A percentile compares a stretch with the other conserved stretches of the same genome.
phyloP scores from a whole-genome alignment of 2,888 invertebrate species.

The Copidosoma aretas region DNA sequence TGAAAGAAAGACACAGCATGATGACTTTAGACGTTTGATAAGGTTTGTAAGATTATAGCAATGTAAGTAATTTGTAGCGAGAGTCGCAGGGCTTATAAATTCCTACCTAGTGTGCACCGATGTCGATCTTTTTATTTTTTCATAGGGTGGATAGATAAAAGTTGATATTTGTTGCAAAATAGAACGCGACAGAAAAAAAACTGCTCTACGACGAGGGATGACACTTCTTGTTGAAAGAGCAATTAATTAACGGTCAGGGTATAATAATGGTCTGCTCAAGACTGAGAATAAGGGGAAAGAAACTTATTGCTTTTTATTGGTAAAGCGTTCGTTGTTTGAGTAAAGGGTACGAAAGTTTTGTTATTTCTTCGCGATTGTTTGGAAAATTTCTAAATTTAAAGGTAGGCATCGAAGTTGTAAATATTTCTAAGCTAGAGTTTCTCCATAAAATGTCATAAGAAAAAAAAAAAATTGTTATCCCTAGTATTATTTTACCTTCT shows the following conservation, averaged over 20 bases:
- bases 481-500: conserved; percentile 37
- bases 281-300: not conserved
- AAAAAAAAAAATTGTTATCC: conserved; percentile 42
- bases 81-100: conserved; percentile 51
- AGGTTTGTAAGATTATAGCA: conserved; percentile 58
- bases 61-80: conserved; percentile 53
- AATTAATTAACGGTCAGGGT: conserved; percentile 15
- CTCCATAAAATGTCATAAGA: conserved; percentile 43
- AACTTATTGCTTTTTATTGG: conserved; percentile 26
- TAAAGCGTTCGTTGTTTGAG: conserved; percentile 12
- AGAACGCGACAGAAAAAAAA: conserved; percentile 2
- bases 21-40: conserved; percentile 60
- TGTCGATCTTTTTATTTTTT: conserved; percentile 33
- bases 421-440: conserved; percentile 47
- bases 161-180: no score
- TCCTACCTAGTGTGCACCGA: conserved; percentile 51
- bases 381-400: no score
- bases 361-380: no score
- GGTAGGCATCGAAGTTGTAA: conserved; percentile 47
- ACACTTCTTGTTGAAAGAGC: no score
- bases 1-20: conserved; percentile 53
- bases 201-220: no score
- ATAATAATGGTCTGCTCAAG: not conserved
- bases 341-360: conserved; percentile 6
- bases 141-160: conserved; percentile 20